Base-by-base conservation (phyloP, 2,797 vertebrate species). In the Dendrocincla fuliginosa region DNA sequence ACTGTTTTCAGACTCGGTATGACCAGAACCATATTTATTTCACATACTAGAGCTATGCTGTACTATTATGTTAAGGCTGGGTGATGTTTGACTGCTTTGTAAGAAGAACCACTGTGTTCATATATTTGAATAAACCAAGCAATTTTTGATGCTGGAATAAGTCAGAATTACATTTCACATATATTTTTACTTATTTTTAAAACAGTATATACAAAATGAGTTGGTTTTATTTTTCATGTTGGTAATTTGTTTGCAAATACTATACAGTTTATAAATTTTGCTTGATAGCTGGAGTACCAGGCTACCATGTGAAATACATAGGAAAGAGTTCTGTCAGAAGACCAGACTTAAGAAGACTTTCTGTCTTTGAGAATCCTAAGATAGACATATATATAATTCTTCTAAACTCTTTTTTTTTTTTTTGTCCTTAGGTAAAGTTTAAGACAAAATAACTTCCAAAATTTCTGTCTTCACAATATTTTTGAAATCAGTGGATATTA, bases 101-200 rank as follows among this genome's bases (percentile, higher is more conserved):
- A 60, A 61, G 41, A 91, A 82, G 74, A 94, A 64, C 39, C 65
- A 78, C 82, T 95, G n/a, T 90, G 55, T 49, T 78, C 79, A 49
- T 83, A 18, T 70, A 80, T 93, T 84, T 84, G 33, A n/a, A 94
- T 92, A 96, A 96, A 32, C 32, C 63, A 93, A 92, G 49, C 13
- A 93, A 84, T 96, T 74, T n/a, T 16, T 75, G 37, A 81, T 60
- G 44, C 49, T 53, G 56, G 28, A 81, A 93, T 87, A 76, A 64
- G 71, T 55, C 84, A 93, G 91, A 74, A 91, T 78, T 69, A 81
- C 6, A 27, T 59, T 83, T 93, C 65, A 59, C 42, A 60, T 19
- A 68, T 46, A 30, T 85, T 71, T 41, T 64, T 89, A 88, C 86
- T 85, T 93, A 46, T 30, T 83, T 83, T 90, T 65, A 73, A 84